Conservation (phyloP, 2,888 invertebrate species). For the Pristionchus maxplancki region DNA sequence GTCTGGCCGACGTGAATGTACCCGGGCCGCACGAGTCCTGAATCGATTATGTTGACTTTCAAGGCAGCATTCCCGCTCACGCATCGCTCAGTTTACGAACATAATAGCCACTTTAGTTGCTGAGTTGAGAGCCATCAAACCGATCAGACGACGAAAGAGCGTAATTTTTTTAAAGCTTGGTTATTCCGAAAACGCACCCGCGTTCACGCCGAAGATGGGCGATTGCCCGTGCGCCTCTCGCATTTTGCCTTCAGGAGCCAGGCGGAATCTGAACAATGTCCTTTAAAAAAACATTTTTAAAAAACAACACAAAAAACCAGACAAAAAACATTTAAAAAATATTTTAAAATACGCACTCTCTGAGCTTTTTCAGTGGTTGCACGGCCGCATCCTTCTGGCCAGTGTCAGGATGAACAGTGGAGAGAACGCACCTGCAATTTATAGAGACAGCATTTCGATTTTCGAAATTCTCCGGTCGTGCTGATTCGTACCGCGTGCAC, state of each 20-base stretch:
- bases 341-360: conserved; percentile 54
- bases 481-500: conserved; percentile 69
- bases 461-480: too few relatives aligned
- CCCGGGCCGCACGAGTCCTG: conserved; percentile 53
- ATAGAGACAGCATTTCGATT: background rate
- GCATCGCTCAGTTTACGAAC: too few relatives aligned
- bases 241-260: conserved; percentile 64
- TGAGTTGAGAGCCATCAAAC: too few relatives aligned
- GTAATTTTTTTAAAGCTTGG: too few relatives aligned
- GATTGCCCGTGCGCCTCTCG: conserved; percentile 59
- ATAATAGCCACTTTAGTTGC: too few relatives aligned
- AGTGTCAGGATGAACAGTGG: conserved; percentile 61
- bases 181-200: too few relatives aligned
- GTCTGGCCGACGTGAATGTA: conserved; percentile 66
- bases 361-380: conserved; percentile 65
- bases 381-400: conserved; percentile 60
- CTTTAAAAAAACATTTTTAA: background rate
- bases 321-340: too few relatives aligned
- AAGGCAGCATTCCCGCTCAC: too few relatives aligned
- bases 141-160: too few relatives aligned
- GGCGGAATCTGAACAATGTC: conserved; percentile 63
- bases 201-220: conserved; percentile 68
- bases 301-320: background rate
- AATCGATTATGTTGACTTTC: too few relatives aligned
- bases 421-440: conserved; percentile 62